Percentiles rank a stretch among this genome's conserved stretches.
These are phyloP conservation scores for Promerops cafer DNA, from an alignment of 2,113 vertebrate species.

Conservation along the genomic window DNA sequence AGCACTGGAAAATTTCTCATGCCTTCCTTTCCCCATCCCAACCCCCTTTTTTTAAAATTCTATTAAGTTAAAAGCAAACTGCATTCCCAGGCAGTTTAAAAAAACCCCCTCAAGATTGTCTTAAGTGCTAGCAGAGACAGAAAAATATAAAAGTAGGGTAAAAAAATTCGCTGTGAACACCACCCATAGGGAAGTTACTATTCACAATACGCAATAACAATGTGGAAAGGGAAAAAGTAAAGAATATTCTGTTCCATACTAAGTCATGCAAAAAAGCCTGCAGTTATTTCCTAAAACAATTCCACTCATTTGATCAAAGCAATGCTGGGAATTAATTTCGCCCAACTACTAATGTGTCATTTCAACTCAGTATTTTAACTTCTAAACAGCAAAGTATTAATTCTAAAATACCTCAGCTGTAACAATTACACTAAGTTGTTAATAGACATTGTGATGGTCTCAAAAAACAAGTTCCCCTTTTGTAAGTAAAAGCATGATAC, in stretches of 20 bases:
- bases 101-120: neutral
- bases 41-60: rapidly evolving
- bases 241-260: neutral
- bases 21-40: neutral
- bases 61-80: neutral
- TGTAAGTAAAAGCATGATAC: neutral
- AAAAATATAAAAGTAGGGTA: neutral
- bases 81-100: neutral
- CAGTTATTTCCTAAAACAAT: neutral
- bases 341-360: neutral
- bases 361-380: neutral
- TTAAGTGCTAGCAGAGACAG: neutral
- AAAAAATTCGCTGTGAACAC: neutral
- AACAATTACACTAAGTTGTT: neutral
- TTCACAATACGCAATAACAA: neutral
- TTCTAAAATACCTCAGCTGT: neutral
- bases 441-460: neutral
- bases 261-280: neutral
- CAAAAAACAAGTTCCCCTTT: neutral
- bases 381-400: neutral
- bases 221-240: neutral
- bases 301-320: neutral
- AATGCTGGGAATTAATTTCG: neutral
- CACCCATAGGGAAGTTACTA: neutral
- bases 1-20: neutral